Base-by-base conservation (phyloP, 2,888 invertebrate species). In the Luperina nickerlii region DNA sequence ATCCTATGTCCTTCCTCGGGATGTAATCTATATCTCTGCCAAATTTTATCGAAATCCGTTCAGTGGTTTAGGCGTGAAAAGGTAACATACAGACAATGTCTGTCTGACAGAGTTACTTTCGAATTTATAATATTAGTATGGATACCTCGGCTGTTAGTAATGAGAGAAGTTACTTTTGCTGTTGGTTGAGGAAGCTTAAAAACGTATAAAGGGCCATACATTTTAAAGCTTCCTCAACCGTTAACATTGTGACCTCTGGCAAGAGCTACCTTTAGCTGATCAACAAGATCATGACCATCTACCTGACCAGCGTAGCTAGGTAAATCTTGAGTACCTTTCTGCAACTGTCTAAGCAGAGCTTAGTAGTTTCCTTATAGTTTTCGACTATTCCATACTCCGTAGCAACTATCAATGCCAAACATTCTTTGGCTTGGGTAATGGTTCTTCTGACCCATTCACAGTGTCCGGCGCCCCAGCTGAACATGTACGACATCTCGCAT, bases 401-500 rank as follows among this genome's bases (percentile, higher is more conserved):
- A 18, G 20, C 67, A 15, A n/a, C 6, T 24, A 11, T 42, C 18
- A 27, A 54, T 13, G 8, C 24, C 18, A 18, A 57, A 13, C 24
- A 24, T 54, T 8, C 18, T 78, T 71, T 15, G 27, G 2, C 32
- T n/a, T 51, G 20, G 42, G 0, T 8, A 38, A 27, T 72, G 48
- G 62, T 65, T n/a, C 51, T 85, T 86, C 81, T 83, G 68, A 18
- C 62, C 7, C 2, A 24, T n/a, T 11, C 45, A 18, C 32, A 74
- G 18, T 74, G 63, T 27, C 57, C 38, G 63, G 62, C 67, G 60
- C 74, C 76, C n/a, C 63, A 73, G 78, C 60, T 48, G 67, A 57
- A 3, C 77, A 74, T 74, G 78, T 85, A 83, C 79, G 81, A 82
- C 84, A 74, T 78, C 66, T 86, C 77, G 72, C 86, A 81, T 84